Conservation (phyloP, 2,888 invertebrate species). For the Polyommatus iphigenia region DNA sequence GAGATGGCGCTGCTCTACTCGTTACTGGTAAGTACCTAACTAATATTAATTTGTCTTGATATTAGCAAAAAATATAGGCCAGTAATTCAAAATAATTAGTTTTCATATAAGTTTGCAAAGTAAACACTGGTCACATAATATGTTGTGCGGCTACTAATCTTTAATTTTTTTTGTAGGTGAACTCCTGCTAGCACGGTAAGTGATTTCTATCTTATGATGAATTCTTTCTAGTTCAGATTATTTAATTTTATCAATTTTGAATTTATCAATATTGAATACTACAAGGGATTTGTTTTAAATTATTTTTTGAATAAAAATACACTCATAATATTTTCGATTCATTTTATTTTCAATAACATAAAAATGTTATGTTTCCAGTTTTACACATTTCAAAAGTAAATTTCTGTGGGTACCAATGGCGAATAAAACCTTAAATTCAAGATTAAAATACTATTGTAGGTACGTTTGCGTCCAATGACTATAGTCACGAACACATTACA, state of each 20-base stretch:
- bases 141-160: too few species aligned
- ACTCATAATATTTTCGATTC: slow-evolving; percentile 71
- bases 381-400: slow-evolving; percentile 76
- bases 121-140: too few species aligned
- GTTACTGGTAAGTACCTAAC: neutral
- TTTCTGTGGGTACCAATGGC: slow-evolving; percentile 70
- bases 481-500: slow-evolving; percentile 61
- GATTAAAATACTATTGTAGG: slow-evolving; percentile 68
- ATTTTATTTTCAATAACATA: slow-evolving; percentile 82
- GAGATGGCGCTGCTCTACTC: neutral
- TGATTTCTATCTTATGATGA: neutral
- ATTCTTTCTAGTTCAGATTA: neutral
- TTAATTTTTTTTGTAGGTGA: too few species aligned
- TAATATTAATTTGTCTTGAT: too few species aligned
- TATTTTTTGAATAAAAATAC: slow-evolving; percentile 41
- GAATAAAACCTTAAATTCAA: slow-evolving; percentile 68
- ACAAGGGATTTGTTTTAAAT: neutral
- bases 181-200: too few species aligned
- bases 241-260: neutral
- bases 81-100: too few species aligned
- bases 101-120: too few species aligned
- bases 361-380: slow-evolving; percentile 80
- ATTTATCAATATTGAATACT: neutral
- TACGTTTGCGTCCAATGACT: slow-evolving; percentile 67
- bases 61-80: too few species aligned